Percentiles rank a stretch among this genome's conserved stretches.
These are phyloP conservation scores for Ischnura elegans DNA, from an alignment of 2,888 invertebrate species.

Conservation along the genomic window DNA sequence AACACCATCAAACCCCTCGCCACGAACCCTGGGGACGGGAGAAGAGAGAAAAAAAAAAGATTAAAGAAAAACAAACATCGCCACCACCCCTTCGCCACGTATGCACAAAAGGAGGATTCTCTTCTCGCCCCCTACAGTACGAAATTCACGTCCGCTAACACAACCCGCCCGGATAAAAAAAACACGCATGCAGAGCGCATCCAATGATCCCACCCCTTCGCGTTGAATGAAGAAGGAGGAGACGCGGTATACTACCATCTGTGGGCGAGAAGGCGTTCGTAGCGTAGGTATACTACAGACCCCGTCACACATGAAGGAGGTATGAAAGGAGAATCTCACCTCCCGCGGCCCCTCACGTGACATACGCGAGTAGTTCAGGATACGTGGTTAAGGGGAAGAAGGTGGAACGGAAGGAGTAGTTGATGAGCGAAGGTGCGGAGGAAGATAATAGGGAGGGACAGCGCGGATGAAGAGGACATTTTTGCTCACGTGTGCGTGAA, in stretches of 20 bases:
- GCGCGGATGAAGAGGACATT: neutral
- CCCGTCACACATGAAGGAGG: neutral
- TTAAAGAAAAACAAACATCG: slow-evolving; percentile 11
- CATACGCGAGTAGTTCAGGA: too few relatives aligned
- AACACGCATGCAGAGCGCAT: neutral
- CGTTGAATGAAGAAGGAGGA: slow-evolving; percentile 19
- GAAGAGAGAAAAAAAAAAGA: neutral
- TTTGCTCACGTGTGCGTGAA: neutral
- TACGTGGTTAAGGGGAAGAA: too few relatives aligned
- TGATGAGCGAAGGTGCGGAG: neutral
- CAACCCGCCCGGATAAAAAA: too few relatives aligned
- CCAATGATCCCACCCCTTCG: neutral
- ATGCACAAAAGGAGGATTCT: neutral
- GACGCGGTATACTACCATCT: neutral
- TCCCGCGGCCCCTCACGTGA: too few relatives aligned
- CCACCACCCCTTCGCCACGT: neutral
- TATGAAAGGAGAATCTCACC: neutral
- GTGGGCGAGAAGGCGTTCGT: too few relatives aligned
- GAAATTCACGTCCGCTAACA: too few relatives aligned
- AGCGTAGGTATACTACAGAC: too few relatives aligned
- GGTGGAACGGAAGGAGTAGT: neutral
- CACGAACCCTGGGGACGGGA: too few relatives aligned
- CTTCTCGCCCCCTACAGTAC: neutral
- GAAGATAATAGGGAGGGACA: neutral
- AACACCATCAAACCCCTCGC: too few relatives aligned